Base-by-base conservation (phyloP, 2,797 vertebrate species). In the Acrossocheilus fasciatus region DNA sequence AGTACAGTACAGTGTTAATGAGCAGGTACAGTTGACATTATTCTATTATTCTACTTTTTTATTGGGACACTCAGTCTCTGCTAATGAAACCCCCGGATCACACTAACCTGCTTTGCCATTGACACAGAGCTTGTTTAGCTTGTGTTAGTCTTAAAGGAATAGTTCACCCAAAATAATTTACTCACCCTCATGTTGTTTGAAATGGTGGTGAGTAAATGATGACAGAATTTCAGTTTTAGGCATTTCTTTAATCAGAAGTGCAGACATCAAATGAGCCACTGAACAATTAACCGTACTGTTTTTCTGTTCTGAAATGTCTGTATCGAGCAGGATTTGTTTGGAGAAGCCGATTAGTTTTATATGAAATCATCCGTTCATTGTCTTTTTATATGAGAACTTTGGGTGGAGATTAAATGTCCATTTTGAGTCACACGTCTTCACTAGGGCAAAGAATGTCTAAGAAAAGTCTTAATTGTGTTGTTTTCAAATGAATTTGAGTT, bases 381-480 rank as follows among this genome's bases (percentile, higher is more conserved):
- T 59, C 18, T 62, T 50, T 36, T 69, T 87, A 64, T 78, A 52
- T 54, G 70, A 41, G 59, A 70, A 64, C 43, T 6, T 81, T 81
- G 80, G 45, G 17, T 83, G 12, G 68, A 83, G 57, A 54, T 52
- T 7, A 47, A 83, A 83, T 47, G 34, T n/a, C 45, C 30, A 18
- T 70, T 45, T 70, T 36, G n/a, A 50, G 45, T 64, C 34, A 2
- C 30, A 66, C 20, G 0, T 77, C 73, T 80, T 81, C 52, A 43
- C n/a, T 10, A 39, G 36, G 45, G 18, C 30, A 39, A 70, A 54
- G 23, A 79, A 57, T 85, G 47, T 79, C 11, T 18, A 54, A 9
- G 50, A 41, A 70, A 66, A 66, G 84, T 85, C 75, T 79, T 85
- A 85, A 85, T 79, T 26, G 11, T 75, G 72, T 50, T 76, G 41